Evolutionary conservation across 2,113 vertebrate species (phyloP), one percentile per base, ranked within the genome.

Genomic region (Ictalurus furcatus): DNA sequence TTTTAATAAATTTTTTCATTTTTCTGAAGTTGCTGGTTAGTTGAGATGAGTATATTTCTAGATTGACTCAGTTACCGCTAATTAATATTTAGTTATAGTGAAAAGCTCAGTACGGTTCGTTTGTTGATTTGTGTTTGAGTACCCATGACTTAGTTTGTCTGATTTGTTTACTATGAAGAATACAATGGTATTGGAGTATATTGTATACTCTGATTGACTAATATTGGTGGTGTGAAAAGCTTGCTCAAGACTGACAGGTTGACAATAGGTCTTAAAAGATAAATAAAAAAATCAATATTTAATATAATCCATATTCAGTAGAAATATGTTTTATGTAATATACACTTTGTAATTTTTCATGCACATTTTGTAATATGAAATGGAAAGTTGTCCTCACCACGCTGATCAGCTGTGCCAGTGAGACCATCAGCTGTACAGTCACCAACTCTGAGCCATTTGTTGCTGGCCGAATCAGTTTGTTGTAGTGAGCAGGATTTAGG

Each of bases 361-460:
- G 56, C 9, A 83, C 9, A 61, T 13, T 83, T 61, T 37, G 21
- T 25, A 12, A 25, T 13, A 25, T 37, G 30, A 21, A 14, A 30
- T 28, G 17, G 19, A 37, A 58, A 59, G 13, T 14, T 73, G n/a
- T 80, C 93, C 98, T 97, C 93, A 99, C 98, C 97, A 99, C 98
- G 0, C 98, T 99, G 94, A 99, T 99, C 88, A 99, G 97, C 89
- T 99, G 98, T 0, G 98, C 98, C 95, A 99, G 83, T 0, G 98
- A 99, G 63, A 99, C 97, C 97, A 98, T 99, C 76, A 99, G 97
- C 95, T 98, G 97, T 34, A 99, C 98, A 0, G 97, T 98, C 78
- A 99, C 98, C 94, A 98, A 92, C 93, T 99, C 96, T 0, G 97
- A 98, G 92, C 97, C 97, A 4, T 99, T 99, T 87, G 97, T 97